Evolutionary conservation across 64 coral and sea anemone species (phyloP).

Genomic region (Astreopora myriophthalma): DNA sequence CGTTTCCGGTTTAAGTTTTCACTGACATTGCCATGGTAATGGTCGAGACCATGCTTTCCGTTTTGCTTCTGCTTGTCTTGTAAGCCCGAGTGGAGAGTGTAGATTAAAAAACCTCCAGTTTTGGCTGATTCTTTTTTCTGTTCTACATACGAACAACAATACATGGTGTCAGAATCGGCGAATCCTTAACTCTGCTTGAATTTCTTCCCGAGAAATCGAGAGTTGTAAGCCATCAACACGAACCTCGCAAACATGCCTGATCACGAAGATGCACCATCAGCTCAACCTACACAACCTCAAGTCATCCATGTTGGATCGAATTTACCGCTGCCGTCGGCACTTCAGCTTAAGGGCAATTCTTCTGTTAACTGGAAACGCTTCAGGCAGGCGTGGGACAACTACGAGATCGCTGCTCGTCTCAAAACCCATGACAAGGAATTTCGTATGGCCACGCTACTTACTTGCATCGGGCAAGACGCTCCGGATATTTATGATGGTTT

Average conservation of each 20-base stretch:
- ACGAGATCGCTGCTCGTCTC: slow-evolving; percentile 36
- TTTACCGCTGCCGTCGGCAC: background rate
- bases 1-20: too few relatives aligned
- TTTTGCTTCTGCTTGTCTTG: too few relatives aligned
- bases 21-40: too few relatives aligned
- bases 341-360: slow-evolving; percentile 20
- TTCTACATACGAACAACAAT: background rate
- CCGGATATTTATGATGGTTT: slow-evolving; percentile 55
- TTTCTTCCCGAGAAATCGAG: background rate
- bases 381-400: slow-evolving; percentile 21
- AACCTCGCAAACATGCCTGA: background rate
- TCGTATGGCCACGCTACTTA: slow-evolving; percentile 26
- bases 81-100: too few relatives aligned
- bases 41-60: too few relatives aligned
- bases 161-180: background rate
- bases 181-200: background rate
- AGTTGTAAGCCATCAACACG: background rate
- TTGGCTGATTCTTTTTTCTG: too few relatives aligned
- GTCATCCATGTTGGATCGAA: slow-evolving; percentile 6
- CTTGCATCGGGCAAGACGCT: slow-evolving; percentile 34
- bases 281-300: background rate
- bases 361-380: slow-evolving; percentile 46
- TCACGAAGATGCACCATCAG: background rate
- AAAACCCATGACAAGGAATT: slow-evolving; percentile 16
- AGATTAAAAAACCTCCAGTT: too few relatives aligned